These are phyloP conservation scores for Carposina sasakii DNA, from an alignment of 1,140 invertebrate genomes.

Conservation along the genomic window DNA sequence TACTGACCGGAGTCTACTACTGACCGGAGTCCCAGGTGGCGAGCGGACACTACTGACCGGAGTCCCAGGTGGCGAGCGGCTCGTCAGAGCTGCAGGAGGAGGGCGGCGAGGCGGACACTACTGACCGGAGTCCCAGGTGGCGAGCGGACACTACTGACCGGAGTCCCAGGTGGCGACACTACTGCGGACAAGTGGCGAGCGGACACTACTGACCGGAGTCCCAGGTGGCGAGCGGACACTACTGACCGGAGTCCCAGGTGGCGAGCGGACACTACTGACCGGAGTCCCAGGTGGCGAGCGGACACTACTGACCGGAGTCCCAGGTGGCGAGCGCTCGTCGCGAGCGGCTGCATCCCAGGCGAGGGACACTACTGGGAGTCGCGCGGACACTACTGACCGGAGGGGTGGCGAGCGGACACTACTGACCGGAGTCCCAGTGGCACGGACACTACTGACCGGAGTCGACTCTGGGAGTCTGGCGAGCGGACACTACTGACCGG, in stretches of 20 bases:
- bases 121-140: conserved; percentile 86
- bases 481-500: conserved; percentile 77
- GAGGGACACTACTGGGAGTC: conserved; percentile 5
- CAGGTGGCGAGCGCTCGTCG: too few species aligned
- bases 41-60: too few species aligned
- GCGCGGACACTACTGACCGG: not conserved
- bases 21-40: not conserved
- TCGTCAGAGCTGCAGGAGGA: too few species aligned
- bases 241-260: not conserved
- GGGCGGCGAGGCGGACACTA: conserved; percentile 37
- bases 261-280: not conserved
- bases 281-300: not conserved
- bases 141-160: too few species aligned
- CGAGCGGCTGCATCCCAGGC: too few species aligned
- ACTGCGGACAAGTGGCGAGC: too few species aligned
- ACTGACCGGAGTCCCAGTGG: conserved; percentile 85
- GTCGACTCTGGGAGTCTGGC: too few species aligned
- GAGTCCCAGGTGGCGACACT: too few species aligned
- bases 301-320: not conserved
- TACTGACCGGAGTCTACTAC: not conserved
- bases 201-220: too few species aligned
- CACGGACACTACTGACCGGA: conserved; percentile 32
- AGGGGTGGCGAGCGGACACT: conserved; percentile 36
- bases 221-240: not conserved
- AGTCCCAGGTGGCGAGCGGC: not conserved